A percentile compares a stretch with the other conserved stretches of the same genome.
phyloP scores from a whole-genome alignment of 1,140 invertebrate species.

The Xylocopa sonorina region DNA sequence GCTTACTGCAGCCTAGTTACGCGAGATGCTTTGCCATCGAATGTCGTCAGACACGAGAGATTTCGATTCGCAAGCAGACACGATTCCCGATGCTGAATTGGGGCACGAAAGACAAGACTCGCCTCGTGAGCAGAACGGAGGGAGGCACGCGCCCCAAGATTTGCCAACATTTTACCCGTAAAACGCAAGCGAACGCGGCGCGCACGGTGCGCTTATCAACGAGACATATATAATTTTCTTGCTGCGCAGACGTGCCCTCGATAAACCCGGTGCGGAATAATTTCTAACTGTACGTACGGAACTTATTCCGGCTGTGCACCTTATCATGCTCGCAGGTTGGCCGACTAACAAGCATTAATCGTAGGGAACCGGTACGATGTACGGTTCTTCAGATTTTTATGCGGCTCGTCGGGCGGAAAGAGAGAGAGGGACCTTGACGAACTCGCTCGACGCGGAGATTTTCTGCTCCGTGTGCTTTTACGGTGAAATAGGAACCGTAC shows the following conservation, averaged over 20 bases:
- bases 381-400: conserved; percentile 35
- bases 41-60: no score
- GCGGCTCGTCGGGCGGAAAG: background rate
- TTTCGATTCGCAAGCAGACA: no score
- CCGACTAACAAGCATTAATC: conserved; percentile 33
- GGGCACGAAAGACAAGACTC: background rate
- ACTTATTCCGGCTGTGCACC: conserved; percentile 26
- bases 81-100: background rate
- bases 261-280: conserved; percentile 37
- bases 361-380: conserved; percentile 28
- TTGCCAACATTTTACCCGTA: background rate
- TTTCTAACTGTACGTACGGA: conserved; percentile 31
- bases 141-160: background rate
- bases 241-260: conserved; percentile 24
- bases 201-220: conserved; percentile 18
- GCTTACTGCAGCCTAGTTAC: no score
- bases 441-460: background rate
- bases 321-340: conserved; percentile 29
- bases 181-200: conserved; percentile 15
- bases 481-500: background rate
- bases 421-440: background rate
- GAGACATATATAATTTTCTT: conserved; percentile 29
- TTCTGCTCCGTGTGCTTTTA: no score
- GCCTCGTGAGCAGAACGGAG: background rate
- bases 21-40: no score